Base-by-base conservation (phyloP, 2,888 invertebrate species). In the Leptogaster cylindrica region DNA sequence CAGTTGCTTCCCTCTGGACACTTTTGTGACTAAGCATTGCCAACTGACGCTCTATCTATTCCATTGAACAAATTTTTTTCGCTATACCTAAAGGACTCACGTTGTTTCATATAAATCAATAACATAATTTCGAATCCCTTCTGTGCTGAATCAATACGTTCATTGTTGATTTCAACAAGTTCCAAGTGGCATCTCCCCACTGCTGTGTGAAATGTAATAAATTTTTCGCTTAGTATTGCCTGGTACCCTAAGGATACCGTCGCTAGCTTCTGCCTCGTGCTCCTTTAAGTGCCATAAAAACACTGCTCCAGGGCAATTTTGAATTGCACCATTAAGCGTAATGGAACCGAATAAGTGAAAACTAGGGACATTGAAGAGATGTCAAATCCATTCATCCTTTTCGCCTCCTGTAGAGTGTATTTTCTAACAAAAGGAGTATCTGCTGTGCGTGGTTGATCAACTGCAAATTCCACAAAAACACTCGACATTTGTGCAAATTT, bases 271-370 rank as follows among this genome's bases (percentile, higher is more conserved):
- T 14, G 41, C 16, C 18, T n/a, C 7, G 41, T 14, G 41, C 41
- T 41, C 18, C 18, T 51, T 51, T 51, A 51, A 51, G 51, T 51
- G 31, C 51, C 51, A 31, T 51, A 51, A 28, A 51, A 48, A 48
- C 31, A 31, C n/a, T 16, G 51, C 51, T 51, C 31, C 28, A 16
- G 51, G 51, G 51, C 51, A 51, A 31, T 31, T 51, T 25, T 51
- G 28, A 51, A 51, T 51, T 51, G 51, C 31, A 28, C 51, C 51
- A 51, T 51, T 51, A 51, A 51, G 28, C 31, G 51, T 51, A 51
- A 51, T 51, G 51, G 28, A 51, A 51, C n/a, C 31, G 16, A 51
- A 51, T 51, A 51, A 51, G 16, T 51, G 51, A 51, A 51, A 51
- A 51, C 28, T 31, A 51, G 31, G 51, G 51, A 28, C 27, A 51